Conservation (phyloP, 1,140 invertebrate species). For the Drosophila navojoa region DNA sequence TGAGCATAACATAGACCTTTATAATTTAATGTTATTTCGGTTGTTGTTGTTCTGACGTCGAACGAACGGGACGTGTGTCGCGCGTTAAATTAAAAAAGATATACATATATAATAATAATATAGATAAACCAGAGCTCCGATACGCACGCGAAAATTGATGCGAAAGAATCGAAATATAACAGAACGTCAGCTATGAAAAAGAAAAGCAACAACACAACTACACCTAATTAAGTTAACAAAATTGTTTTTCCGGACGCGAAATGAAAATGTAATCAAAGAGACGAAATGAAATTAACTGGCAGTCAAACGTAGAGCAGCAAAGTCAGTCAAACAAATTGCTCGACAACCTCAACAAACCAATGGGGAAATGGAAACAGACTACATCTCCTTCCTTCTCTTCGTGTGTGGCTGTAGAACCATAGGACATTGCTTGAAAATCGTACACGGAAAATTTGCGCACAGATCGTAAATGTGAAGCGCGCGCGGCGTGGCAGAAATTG, state of each 20-base stretch:
- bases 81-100: constrained; percentile 27
- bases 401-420: constrained; percentile 29
- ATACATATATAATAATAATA: constrained; percentile 14
- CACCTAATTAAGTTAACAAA: constrained; percentile 26
- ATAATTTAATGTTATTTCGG: constrained; percentile 16
- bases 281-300: constrained; percentile 19
- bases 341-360: constrained; percentile 12
- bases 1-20: constrained; percentile 18
- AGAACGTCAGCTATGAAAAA: constrained; percentile 15
- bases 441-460: constrained; percentile 63
- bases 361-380: constrained; percentile 59
- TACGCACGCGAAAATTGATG: constrained; percentile 22
- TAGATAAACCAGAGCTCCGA: constrained; percentile 20
- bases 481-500: constrained; percentile 32
- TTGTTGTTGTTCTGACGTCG: constrained; percentile 44
- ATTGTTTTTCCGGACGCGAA: constrained; percentile 30
- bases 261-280: constrained; percentile 35
- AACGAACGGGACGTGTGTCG: constrained; percentile 27
- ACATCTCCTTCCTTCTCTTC: constrained; percentile 22
- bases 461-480: constrained; percentile 47
- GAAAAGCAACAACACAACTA: constrained; percentile 14
- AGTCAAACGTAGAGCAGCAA: constrained; percentile 15
- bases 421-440: constrained; percentile 57
- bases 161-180: constrained; percentile 15
- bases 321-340: constrained; percentile 22